Evolutionary conservation across 2,888 invertebrate species (phyloP), one percentile per base, ranked within the genome.

Genomic region (Netelia virgata): DNA sequence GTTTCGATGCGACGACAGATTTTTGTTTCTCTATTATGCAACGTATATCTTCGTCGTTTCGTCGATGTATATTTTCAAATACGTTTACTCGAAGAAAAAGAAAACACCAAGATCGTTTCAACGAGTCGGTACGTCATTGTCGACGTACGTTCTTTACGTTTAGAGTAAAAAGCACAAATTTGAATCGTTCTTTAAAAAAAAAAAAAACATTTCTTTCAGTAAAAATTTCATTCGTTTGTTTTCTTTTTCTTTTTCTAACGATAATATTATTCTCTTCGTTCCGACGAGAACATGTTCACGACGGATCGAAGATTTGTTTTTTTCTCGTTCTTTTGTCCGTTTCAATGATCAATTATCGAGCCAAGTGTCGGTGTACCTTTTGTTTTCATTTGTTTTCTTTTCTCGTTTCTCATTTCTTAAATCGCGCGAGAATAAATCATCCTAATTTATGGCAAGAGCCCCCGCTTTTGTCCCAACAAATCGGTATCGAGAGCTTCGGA

Each of bases 271-370:
- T 47, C 14, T 14, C 14, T 11, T 10, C 14, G 2, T 47, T 59
- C 14, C 57, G 23, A 57, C 18, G 43, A 59, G 59, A 43, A 59
- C 28, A 43, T 59, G 57, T 53, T 55, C 16, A 20, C 9, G 20
- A 20, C n/a, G 18, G 36, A 55, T 36, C 55, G 36, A 55, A 1
- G 36, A 23, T 20, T 20, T 55, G 5, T 0, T 20, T 66, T 41
- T 70, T 43, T 20, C 43, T 79, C n/a, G 18, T 28, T 1, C 11
- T 50, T 55, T 57, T 11, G 16, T 69, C 53, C 69, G 16, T 36
- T 69, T 11, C 28, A 28, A 53, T 55, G 16, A 47, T 69, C 69
- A 69, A 53, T 53, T n/a, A 69, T 23, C 55, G 55, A 69, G 69
- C 69, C 69, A 69, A 53, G 55, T 69, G 69, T 69, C 69, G 36